Evolutionary conservation across 2,888 invertebrate species (phyloP), one percentile per base, ranked within the genome.

Genomic region (Orthonychiurus folsomi): DNA sequence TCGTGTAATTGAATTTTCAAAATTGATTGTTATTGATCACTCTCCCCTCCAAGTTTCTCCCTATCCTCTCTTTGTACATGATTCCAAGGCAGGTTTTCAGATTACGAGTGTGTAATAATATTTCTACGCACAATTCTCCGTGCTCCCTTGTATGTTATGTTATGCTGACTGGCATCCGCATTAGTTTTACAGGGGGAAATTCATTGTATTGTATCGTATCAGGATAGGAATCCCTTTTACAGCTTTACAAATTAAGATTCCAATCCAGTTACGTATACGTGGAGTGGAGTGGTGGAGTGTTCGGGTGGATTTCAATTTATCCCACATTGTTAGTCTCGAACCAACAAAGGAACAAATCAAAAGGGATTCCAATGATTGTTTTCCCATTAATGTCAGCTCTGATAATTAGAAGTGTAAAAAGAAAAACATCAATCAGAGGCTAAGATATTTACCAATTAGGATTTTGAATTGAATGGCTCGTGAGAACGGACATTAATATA

Each of bases 1-100:
- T 65, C 63, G 63, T 61, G 64, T 69, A 69, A 69, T 69, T 69
- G 69, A 69, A 69, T 67, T 69, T 69, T 66, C 65, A 60, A 68
- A 68, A 66, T 65, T 68, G 66, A 68, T 68, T 68, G 66, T 63
- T 63, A 66, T 66, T 66, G 62, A 60, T 63, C 54, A 21, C 21
- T 52, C 52, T 52, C 9, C 24, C 37, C 37, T 37, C 15, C 37
- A 5, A 15, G 37, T 37, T 37, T 37, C 15, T 15, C 37, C 37
- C 37, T 37, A 37, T n/a, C n/a, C n/a, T n/a, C n/a, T n/a, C n/a
- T n/a, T n/a, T n/a, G n/a, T n/a, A n/a, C n/a, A n/a, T n/a, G n/a
- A n/a, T n/a, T n/a, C n/a, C 21, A 58, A 56, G 57, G 61, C 58
- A 58, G 57, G 62, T 62, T 62, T 53, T 53, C 55, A 47, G 23